phyloP scores from a whole-genome alignment of 1,140 invertebrate species.

The Hypothenemus hampei region DNA sequence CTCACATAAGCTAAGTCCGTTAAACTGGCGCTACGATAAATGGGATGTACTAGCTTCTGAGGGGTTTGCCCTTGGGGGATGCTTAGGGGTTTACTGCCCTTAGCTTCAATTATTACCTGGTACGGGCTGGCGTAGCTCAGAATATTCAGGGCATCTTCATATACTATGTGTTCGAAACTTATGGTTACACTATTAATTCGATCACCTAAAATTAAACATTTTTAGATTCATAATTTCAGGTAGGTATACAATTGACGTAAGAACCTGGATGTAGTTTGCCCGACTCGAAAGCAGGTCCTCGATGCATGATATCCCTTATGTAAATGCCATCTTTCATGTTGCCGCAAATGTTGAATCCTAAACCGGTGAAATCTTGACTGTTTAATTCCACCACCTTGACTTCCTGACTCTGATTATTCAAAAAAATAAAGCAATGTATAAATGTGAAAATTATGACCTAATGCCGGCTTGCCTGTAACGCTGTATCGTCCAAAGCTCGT shows the following conservation, averaged over 20 bases:
- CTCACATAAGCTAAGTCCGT: background rate
- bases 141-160: slow-evolving; percentile 85
- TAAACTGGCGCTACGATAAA: slow-evolving; percentile 44
- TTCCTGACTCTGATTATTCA: slow-evolving; percentile 42
- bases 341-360: slow-evolving; percentile 85
- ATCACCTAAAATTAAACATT: slow-evolving; percentile 62
- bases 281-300: slow-evolving; percentile 81
- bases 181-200: slow-evolving; percentile 80
- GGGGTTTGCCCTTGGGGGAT: slow-evolving; percentile 27
- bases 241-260: no score
- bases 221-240: no score
- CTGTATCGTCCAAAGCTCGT: slow-evolving; percentile 59
- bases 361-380: slow-evolving; percentile 83
- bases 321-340: slow-evolving; percentile 86
- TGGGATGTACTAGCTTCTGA: slow-evolving; percentile 37
- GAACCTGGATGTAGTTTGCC: slow-evolving; percentile 76
- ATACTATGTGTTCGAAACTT: slow-evolving; percentile 80
- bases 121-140: slow-evolving; percentile 90
- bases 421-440: no score
- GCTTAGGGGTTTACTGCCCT: slow-evolving; percentile 39
- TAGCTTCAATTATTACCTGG: slow-evolving; percentile 68
- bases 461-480: slow-evolving; percentile 53
- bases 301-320: slow-evolving; percentile 79
- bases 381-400: slow-evolving; percentile 66
- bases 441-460: no score